phyloP scores from a whole-genome alignment of 2,888 invertebrate species.

The Mesorhabditis sp. region DNA sequence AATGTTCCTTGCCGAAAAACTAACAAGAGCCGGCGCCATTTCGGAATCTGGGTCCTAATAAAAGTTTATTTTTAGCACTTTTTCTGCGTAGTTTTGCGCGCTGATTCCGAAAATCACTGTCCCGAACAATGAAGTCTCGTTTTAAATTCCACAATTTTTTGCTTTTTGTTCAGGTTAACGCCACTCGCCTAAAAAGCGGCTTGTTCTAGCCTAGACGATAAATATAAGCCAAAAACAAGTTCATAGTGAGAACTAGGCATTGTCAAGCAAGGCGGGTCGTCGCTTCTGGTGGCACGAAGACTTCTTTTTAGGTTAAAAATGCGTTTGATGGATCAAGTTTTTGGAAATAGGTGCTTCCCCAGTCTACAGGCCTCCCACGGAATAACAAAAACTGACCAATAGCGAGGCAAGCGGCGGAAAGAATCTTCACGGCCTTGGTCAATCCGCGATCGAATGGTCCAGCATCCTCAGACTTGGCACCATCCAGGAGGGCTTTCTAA shows the following conservation, averaged over 20 bases:
- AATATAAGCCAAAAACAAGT: too few species aligned
- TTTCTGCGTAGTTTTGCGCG: neutral
- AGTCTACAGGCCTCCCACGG: neutral
- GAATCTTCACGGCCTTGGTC: conserved; percentile 38
- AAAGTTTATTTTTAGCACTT: conserved; percentile 3
- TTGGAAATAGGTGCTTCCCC: neutral
- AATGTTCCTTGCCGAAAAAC: conserved; percentile 22
- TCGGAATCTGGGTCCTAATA: neutral
- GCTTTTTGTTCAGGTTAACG: too few species aligned
- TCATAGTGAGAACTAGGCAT: too few species aligned
- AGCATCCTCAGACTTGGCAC: conserved; percentile 52
- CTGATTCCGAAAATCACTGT: too few species aligned
- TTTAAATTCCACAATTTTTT: too few species aligned
- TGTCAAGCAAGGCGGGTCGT: too few species aligned
- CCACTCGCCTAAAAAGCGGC: too few species aligned
- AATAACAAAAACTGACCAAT: conserved; percentile 16
- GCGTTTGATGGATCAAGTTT: neutral
- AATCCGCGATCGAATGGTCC: conserved; percentile 42
- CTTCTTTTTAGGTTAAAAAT: neutral
- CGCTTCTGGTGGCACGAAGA: too few species aligned
- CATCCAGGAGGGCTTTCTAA: conserved; percentile 50
- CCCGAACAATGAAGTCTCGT: too few species aligned
- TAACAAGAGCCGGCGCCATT: neutral
- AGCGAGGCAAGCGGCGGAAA: conserved; percentile 13
- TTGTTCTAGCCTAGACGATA: too few species aligned